phyloP scores from a whole-genome alignment of 1,140 invertebrate genomes.

The Drosophila takahashii region DNA sequence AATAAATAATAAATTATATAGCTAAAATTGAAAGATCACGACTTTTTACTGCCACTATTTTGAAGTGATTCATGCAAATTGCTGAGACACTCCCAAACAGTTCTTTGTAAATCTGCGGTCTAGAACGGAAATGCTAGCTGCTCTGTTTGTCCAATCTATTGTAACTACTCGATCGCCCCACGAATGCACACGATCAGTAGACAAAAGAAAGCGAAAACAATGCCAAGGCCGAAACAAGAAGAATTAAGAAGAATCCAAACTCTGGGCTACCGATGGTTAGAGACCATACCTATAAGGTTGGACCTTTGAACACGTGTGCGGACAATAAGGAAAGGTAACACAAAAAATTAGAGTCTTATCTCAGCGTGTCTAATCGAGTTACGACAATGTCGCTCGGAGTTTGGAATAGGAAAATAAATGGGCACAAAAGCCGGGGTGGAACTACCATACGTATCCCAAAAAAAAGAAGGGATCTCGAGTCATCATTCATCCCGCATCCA shows the following conservation, averaged over 20 bases:
- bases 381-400: conserved; percentile 76
- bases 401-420: conserved; percentile 25
- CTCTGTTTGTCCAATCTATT: conserved; percentile 2
- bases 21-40: conserved; percentile 49
- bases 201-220: conserved; percentile 80
- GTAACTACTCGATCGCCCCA: conserved; percentile 43
- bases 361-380: conserved; percentile 77
- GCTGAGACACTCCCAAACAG: conserved; percentile 12
- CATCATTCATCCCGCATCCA: conserved; percentile 55
- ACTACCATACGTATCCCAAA: conserved; percentile 1
- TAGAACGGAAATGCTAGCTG: conserved; percentile 44
- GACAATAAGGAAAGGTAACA: conserved; percentile 74
- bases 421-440: conserved; percentile 12
- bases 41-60: conserved; percentile 27
- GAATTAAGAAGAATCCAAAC: conserved; percentile 35
- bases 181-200: conserved; percentile 10
- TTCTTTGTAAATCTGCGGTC: conserved; percentile 24
- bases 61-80: conserved; percentile 20
- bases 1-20: conserved; percentile 70
- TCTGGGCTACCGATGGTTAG: conserved; percentile 43
- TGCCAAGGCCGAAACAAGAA: conserved; percentile 62
- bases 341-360: conserved; percentile 79
- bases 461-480: conserved; percentile 62
- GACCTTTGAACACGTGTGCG: conserved; percentile 77
- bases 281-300: conserved; percentile 8